These are phyloP conservation scores for Conomelus anceps DNA, from an alignment of 2,888 invertebrate genomes.

Conservation along the genomic window DNA sequence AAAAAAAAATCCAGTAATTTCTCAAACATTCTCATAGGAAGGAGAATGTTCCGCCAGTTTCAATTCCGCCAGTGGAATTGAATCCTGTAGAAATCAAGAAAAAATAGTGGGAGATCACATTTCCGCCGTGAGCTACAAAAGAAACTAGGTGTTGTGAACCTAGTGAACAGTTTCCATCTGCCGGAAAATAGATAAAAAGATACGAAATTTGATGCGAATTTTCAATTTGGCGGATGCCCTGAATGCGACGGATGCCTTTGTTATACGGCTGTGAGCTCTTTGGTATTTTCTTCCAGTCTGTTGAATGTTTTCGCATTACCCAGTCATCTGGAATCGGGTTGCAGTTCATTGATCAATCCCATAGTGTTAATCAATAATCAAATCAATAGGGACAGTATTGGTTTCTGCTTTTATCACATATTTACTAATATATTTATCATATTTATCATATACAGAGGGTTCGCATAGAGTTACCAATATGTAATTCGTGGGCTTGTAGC, in stretches of 20 bases:
- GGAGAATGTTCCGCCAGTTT: too few relatives aligned
- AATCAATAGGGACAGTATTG: too few relatives aligned
- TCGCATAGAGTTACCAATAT: too few relatives aligned
- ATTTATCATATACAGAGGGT: too few relatives aligned
- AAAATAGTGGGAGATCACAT: background rate
- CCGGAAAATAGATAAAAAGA: background rate
- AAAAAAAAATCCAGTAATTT: background rate
- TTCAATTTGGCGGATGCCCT: background rate
- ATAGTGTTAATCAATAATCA: too few relatives aligned
- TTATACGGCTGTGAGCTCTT: background rate
- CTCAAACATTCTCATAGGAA: background rate
- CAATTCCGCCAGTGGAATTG: background rate
- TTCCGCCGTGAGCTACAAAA: background rate
- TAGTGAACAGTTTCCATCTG: background rate
- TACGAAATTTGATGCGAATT: background rate
- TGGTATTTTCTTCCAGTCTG: too few relatives aligned
- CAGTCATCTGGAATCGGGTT: too few relatives aligned
- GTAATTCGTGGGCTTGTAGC: too few relatives aligned
- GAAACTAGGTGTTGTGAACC: background rate
- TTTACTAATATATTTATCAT: too few relatives aligned
- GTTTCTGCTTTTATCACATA: too few relatives aligned
- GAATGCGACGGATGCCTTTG: background rate
- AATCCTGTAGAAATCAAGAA: background rate
- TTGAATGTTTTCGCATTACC: too few relatives aligned
- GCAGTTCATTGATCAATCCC: too few relatives aligned